Evolutionary conservation across 2,888 invertebrate genomes (phyloP), one percentile per base, ranked within the genome.

Genomic region (Melitaea athalia): DNA sequence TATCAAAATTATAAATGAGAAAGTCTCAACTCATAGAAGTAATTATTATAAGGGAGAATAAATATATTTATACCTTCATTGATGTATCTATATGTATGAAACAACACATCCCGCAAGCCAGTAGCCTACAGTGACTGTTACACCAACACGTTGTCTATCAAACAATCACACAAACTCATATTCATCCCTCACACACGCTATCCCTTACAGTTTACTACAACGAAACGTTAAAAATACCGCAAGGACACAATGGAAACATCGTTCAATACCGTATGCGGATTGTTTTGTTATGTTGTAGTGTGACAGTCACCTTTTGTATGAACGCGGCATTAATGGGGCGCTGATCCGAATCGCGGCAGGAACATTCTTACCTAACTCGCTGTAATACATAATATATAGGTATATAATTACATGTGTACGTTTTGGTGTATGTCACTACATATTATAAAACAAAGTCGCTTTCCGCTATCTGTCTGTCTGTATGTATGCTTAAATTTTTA

Each of bases 201-300:
- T 45, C 3, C 4, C 8, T 14, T 45, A 45, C 45, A 45, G 14
- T 45, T 11, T 45, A 45, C 45, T 10, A 2, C 45, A 45, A 12
- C 14, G 11, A 45, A 12, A 49, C 47, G 47, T 15, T n/a, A 50
- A 42, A 50, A 49, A 55, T 15, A 5, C 12, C 43, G 33, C 49
- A 24, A 4, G 11, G 7, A 11, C n/a, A 63, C 59, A 69, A 69
- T 64, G 66, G 31, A 55, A 52, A 66, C 72, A 59, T 15, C 42
- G 42, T 15, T 69, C 68, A 64, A 68, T 68, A 72, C 63, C 65
- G 64, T 70, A 72, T 70, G 70, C 70, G 69, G 72, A 68, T 69
- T 75, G 73, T 72, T 72, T 72, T 68, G 71, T 70, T 73, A 73
- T 65, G 70, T 68, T 62, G 70, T 73, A 73, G 70, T 70, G 67